Conservation (phyloP, 2,113 vertebrate genomes). For the Channa maculata region DNA sequence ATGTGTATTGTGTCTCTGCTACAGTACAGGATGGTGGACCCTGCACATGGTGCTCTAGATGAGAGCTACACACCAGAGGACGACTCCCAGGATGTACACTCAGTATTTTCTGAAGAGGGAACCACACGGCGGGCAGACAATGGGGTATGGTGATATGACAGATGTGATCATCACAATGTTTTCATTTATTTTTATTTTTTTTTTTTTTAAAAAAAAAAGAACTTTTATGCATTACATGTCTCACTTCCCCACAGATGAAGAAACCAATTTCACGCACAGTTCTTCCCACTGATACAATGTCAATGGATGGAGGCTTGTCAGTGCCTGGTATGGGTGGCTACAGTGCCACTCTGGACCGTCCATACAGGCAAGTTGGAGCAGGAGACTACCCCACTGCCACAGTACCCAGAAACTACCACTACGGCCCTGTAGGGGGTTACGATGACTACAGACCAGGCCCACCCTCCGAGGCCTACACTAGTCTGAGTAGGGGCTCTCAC, state of each 20-base stretch:
- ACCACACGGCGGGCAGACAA: slow-evolving; percentile 89
- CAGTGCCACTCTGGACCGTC: slow-evolving; percentile 91
- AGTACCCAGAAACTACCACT: slow-evolving; percentile 96
- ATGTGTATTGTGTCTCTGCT: slow-evolving; percentile 31
- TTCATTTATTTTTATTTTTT: background rate
- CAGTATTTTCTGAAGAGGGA: slow-evolving; percentile 92
- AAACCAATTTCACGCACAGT: slow-evolving; percentile 92
- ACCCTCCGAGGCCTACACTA: slow-evolving; percentile 88
- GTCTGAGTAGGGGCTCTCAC: slow-evolving; percentile 90
- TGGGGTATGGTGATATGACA: slow-evolving; percentile 77
- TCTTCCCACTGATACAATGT: slow-evolving; percentile 78
- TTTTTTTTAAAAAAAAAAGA: background rate
- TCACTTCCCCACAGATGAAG: slow-evolving; percentile 86
- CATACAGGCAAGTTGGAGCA: slow-evolving; percentile 85
- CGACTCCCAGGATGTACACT: slow-evolving; percentile 90
- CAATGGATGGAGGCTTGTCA: slow-evolving; percentile 84
- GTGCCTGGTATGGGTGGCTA: slow-evolving; percentile 81
- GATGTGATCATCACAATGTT: no score
- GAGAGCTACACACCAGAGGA: slow-evolving; percentile 93
- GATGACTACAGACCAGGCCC: slow-evolving; percentile 86
- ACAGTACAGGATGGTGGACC: slow-evolving; percentile 92
- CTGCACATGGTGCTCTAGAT: slow-evolving; percentile 89
- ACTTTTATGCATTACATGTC: background rate
- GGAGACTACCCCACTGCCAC: slow-evolving; percentile 90
- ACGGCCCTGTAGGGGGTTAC: slow-evolving; percentile 85